Evolutionary conservation across 2,113 vertebrate species (phyloP).

Genomic region (Esox niger): DNA sequence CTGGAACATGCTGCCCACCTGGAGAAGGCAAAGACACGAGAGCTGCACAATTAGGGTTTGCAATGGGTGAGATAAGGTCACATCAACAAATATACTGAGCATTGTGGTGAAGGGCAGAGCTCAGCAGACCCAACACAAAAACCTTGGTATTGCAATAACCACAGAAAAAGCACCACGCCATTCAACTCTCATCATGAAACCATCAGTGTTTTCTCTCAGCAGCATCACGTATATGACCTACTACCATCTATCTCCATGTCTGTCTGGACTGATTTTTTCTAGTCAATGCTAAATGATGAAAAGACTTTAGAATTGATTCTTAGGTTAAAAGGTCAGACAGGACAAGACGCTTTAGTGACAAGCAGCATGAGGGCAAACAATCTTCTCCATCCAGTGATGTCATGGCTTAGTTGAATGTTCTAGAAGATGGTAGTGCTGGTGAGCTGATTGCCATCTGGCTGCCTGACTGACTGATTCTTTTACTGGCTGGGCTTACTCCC

Average conservation of each 20-base stretch:
- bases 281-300: background rate
- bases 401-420: background rate
- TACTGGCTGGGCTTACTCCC: slow-evolving; percentile 32
- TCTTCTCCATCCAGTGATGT: background rate
- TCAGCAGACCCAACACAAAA: background rate
- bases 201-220: too few species aligned
- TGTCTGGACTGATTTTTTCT: too few species aligned
- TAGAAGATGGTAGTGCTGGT: background rate
- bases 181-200: too few species aligned
- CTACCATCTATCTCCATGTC: too few species aligned
- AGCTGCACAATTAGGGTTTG: too few species aligned
- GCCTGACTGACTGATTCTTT: slow-evolving; percentile 12
- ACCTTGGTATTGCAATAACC: background rate
- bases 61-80: background rate
- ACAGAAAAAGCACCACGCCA: too few species aligned
- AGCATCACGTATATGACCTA: too few species aligned
- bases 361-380: background rate
- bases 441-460: slow-evolving; percentile 5
- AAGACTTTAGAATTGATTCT: background rate
- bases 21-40: slow-evolving; percentile 56
- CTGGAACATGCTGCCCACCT: slow-evolving; percentile 97
- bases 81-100: background rate
- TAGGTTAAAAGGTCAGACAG: slow-evolving; percentile 16
- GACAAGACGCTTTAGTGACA: background rate
- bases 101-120: background rate